A percentile compares a stretch with the other conserved stretches of the same genome.
phyloP scores from a whole-genome alignment of 1,140 invertebrate genomes.

The Trichoplusia ni region DNA sequence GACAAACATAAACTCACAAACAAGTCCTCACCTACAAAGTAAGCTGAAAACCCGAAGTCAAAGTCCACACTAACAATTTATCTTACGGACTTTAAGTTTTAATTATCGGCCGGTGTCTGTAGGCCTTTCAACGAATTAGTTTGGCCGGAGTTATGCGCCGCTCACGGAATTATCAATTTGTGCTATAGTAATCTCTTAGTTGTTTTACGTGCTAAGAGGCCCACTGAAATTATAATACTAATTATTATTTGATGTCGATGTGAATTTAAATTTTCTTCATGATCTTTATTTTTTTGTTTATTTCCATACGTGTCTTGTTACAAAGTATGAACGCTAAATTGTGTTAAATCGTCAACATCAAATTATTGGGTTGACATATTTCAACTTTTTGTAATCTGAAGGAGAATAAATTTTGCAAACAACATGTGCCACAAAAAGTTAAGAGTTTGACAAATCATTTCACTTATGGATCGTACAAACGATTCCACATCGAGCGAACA shows the following conservation, averaged over 20 bases:
- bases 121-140: conserved; percentile 1
- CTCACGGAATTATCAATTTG: neutral
- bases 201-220: neutral
- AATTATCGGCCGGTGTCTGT: neutral
- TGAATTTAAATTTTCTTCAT: too few relatives aligned
- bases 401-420: neutral
- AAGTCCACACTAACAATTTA: neutral
- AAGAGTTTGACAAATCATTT: conserved; percentile 10
- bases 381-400: too few relatives aligned
- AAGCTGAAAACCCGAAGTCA: neutral
- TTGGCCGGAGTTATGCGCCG: too few relatives aligned
- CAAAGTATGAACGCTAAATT: neutral
- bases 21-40: neutral
- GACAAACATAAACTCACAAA: neutral
- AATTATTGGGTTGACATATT: too few relatives aligned
- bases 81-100: neutral
- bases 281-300: too few relatives aligned
- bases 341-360: too few relatives aligned
- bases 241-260: neutral
- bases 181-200: neutral
- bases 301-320: neutral
- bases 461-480: neutral
- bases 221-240: neutral
- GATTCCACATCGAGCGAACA: conserved; percentile 6
- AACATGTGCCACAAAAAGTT: neutral